Evolutionary conservation across 2,888 invertebrate species (phyloP).

Genomic region (Caenorhabditis sinica): DNA sequence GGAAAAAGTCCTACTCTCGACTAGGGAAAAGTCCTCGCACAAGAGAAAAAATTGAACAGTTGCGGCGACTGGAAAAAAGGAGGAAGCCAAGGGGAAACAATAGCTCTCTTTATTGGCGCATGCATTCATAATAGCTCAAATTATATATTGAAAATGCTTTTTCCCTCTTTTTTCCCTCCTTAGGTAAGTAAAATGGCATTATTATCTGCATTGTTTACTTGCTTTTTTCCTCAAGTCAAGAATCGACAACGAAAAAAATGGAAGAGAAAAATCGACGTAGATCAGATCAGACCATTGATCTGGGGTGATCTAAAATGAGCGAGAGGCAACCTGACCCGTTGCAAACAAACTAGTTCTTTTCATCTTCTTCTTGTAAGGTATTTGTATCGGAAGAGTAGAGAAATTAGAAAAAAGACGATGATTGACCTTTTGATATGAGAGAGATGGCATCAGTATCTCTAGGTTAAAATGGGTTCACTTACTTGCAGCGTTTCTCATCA

Average conservation of each 20-base stretch:
- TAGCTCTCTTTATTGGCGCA: slow-evolving; percentile 35
- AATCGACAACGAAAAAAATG: not conserved
- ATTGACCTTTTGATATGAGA: slow-evolving; percentile 50
- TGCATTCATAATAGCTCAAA: slow-evolving; percentile 63
- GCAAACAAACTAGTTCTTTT: slow-evolving; percentile 54
- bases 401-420: slow-evolving; percentile 35
- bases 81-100: slow-evolving; percentile 33
- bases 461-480: slow-evolving; percentile 30
- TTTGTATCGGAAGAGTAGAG: slow-evolving; percentile 8
- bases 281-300: slow-evolving; percentile 60
- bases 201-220: slow-evolving; percentile 35
- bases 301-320: slow-evolving; percentile 47
- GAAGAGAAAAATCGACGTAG: not conserved
- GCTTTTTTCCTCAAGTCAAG: not conserved
- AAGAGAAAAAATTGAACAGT: slow-evolving; percentile 25
- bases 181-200: slow-evolving; percentile 33
- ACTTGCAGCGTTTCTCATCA: slow-evolving; percentile 5
- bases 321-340: slow-evolving; percentile 26
- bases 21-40: too few relatives aligned
- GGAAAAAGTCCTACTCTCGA: too few relatives aligned
- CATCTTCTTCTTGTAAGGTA: not conserved
- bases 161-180: slow-evolving; percentile 4
- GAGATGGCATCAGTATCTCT: not conserved
- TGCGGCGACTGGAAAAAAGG: slow-evolving; percentile 16
- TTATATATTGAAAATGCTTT: slow-evolving; percentile 47